Conservation (phyloP, 2,888 invertebrate species). For the Stictocephala bisonia region DNA sequence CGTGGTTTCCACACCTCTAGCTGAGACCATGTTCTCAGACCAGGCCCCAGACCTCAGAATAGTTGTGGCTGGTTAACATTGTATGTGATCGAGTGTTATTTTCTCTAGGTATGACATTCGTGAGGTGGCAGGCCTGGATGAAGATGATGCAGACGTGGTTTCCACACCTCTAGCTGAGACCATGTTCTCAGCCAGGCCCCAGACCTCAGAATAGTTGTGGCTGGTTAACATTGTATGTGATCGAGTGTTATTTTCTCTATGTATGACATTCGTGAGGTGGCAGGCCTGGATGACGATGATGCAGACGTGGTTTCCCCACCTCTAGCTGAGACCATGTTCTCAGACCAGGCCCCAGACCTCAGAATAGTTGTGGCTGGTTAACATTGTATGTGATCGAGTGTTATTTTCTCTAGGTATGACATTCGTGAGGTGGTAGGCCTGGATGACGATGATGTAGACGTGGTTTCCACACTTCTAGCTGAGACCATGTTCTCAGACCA, state of each 20-base stretch:
- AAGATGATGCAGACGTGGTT: conserved; percentile 63
- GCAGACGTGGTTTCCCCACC: conserved; percentile 62
- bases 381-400: too few relatives aligned
- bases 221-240: too few relatives aligned
- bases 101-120: background rate
- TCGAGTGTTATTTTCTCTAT: too few relatives aligned
- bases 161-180: conserved; percentile 64
- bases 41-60: conserved; percentile 74
- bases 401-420: background rate
- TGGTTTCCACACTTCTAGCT: conserved; percentile 62
- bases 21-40: conserved; percentile 62
- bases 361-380: conserved; percentile 85
- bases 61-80: conserved; percentile 85
- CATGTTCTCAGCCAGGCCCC: conserved; percentile 62
- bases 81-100: too few relatives aligned
- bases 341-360: conserved; percentile 68
- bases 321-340: conserved; percentile 64
- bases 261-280: background rate
- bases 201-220: conserved; percentile 82
- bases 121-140: conserved; percentile 55
- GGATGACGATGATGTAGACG: conserved; percentile 64
- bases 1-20: conserved; percentile 62
- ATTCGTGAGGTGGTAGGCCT: conserved; percentile 42
- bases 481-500: conserved; percentile 62
- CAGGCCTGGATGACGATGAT: conserved; percentile 62